phyloP scores from a whole-genome alignment of 2,113 vertebrate genomes.

The Alligator mississippiensis region DNA sequence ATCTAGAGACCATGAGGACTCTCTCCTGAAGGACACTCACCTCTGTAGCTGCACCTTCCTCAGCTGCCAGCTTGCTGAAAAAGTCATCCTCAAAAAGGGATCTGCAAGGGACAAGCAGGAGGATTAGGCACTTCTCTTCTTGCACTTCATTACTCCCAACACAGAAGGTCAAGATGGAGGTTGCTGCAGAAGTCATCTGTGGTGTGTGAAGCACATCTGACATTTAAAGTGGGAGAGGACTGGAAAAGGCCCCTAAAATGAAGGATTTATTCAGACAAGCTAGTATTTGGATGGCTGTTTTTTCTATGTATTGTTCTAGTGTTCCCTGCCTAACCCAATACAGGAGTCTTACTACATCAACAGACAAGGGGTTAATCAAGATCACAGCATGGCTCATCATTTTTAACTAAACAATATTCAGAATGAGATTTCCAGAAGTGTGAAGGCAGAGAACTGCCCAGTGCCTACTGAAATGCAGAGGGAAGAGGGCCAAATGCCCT shows the following conservation, averaged over 20 bases:
- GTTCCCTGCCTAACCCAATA: not conserved
- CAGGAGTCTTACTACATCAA: rapidly evolving
- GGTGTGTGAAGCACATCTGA: not conserved
- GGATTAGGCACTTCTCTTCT: not conserved
- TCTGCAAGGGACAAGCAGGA: conserved; percentile 40
- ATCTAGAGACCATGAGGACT: not conserved
- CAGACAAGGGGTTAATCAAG: not conserved
- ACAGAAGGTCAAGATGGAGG: not conserved
- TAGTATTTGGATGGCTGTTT: not conserved
- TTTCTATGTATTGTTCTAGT: not conserved
- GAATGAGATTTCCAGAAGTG: not conserved
- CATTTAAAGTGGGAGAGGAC: not conserved
- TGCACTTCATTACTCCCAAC: not conserved
- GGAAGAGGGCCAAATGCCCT: not conserved
- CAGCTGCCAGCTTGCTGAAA: conserved; percentile 76
- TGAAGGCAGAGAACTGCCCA: not conserved
- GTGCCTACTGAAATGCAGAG: not conserved
- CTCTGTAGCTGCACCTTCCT: conserved; percentile 69
- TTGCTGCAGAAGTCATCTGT: not conserved
- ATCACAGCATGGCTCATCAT: rapidly evolving
- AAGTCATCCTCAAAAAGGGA: conserved; percentile 77
- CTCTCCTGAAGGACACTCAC: conserved; percentile 48
- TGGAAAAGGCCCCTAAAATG: not conserved
- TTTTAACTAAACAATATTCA: not conserved
- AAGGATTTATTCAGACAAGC: not conserved